phyloP scores from a whole-genome alignment of 2,113 vertebrate genomes.

The Gopherus evgoodei region DNA sequence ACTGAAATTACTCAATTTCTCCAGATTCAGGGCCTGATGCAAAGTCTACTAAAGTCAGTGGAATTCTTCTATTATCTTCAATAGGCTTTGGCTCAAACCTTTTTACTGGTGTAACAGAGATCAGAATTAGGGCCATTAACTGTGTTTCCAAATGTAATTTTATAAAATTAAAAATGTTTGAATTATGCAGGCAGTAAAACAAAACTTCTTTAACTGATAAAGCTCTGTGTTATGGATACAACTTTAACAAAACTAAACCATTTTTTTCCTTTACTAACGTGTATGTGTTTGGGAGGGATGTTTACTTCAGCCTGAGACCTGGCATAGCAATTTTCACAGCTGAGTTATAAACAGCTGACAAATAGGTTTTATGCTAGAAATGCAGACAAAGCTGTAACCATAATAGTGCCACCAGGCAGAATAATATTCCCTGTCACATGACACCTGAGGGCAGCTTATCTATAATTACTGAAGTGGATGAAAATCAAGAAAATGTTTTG shows the following conservation, averaged over 20 bases:
- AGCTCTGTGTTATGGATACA: neutral
- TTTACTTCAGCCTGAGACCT: neutral
- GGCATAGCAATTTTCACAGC: neutral
- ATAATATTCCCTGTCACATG: neutral
- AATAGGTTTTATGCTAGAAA: neutral
- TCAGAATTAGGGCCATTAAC: neutral
- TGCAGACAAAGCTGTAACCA: neutral
- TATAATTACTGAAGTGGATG: neutral
- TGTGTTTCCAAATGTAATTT: neutral
- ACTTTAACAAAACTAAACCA: neutral
- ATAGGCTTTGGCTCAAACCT: accelerated
- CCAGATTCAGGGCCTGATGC: neutral
- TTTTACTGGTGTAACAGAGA: neutral
- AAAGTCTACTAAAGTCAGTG: neutral
- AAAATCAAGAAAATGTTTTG: conserved; percentile 3
- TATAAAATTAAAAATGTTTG: neutral
- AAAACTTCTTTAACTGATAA: neutral
- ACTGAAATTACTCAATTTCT: neutral
- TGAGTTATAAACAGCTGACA: neutral
- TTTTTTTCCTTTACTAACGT: neutral
- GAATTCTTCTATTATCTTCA: neutral
- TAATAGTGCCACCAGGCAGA: neutral
- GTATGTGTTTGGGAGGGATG: neutral
- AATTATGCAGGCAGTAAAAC: neutral
- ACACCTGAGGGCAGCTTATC: neutral